Evolutionary conservation across 2,797 vertebrate species (phyloP).

Genomic region (Lateolabrax maculatus): DNA sequence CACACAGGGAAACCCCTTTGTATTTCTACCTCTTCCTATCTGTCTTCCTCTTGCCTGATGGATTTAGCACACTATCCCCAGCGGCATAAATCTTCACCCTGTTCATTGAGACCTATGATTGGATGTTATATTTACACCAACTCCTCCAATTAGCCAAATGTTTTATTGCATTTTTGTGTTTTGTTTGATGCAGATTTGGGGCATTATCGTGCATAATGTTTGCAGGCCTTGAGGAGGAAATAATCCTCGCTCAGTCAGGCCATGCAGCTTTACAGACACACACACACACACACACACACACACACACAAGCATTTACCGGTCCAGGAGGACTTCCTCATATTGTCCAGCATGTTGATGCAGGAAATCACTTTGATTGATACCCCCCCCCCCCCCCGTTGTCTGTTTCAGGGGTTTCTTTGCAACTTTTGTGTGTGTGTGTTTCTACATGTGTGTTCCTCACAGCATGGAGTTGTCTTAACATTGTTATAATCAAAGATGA

Average conservation of each 20-base stretch:
- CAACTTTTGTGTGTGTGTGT: constrained; percentile 9
- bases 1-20: constrained; percentile 44
- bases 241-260: constrained; percentile 10
- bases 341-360: constrained; percentile 76
- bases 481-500: not conserved
- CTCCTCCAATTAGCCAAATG: not conserved
- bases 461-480: not conserved
- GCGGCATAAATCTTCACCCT: not conserved
- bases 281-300: constrained; percentile 9
- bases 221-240: constrained; percentile 11
- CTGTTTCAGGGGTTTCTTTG: constrained; percentile 25
- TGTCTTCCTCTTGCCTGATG: constrained; percentile 67
- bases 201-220: constrained; percentile 5
- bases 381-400: constrained; percentile 22
- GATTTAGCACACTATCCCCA: constrained; percentile 56
- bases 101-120: not conserved
- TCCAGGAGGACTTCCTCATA: constrained; percentile 73
- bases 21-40: constrained; percentile 47
- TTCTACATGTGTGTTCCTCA: not conserved
- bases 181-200: not conserved
- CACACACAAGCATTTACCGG: constrained; percentile 22
- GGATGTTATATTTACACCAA: not conserved
- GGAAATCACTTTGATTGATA: constrained; percentile 76
- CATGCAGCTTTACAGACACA: constrained; percentile 9
- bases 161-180: not conserved